phyloP scores from a whole-genome alignment of 2,888 invertebrate genomes.

The Microctonus brassicae region DNA sequence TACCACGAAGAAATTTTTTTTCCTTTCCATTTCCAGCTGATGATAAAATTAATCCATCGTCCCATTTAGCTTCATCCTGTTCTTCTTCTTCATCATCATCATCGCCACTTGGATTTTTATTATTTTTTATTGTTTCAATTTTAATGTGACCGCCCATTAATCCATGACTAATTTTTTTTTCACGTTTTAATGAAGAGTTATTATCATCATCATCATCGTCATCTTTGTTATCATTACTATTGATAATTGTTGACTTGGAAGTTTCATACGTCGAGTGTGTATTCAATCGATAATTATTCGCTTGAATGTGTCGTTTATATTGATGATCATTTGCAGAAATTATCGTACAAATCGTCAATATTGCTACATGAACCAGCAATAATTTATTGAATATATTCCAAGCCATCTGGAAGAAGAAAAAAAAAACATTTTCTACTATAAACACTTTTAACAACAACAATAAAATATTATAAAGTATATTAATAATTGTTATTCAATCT shows the following conservation, averaged over 20 bases:
- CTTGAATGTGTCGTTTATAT: neutral
- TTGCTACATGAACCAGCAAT: slow-evolving; percentile 42
- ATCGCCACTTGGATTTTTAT: slow-evolving; percentile 18
- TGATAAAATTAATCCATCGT: slow-evolving; percentile 77
- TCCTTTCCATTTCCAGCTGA: slow-evolving; percentile 80
- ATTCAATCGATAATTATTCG: neutral
- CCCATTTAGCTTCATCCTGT: slow-evolving; percentile 54
- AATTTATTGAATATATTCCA: slow-evolving; percentile 40
- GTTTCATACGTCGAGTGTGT: slow-evolving; percentile 7
- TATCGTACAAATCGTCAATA: slow-evolving; percentile 45
- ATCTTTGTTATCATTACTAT: slow-evolving; percentile 32
- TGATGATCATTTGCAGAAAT: slow-evolving; percentile 38
- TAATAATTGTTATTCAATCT: too few relatives aligned
- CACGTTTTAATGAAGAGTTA: slow-evolving; percentile 25
- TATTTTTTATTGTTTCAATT: slow-evolving; percentile 34
- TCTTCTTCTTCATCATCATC: slow-evolving; percentile 47
- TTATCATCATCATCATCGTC: neutral
- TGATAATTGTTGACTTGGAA: slow-evolving; percentile 44
- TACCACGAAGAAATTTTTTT: slow-evolving; percentile 64
- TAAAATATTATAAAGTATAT: too few relatives aligned
- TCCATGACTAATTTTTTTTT: slow-evolving; percentile 61
- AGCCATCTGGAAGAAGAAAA: slow-evolving; percentile 55
- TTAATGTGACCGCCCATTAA: slow-evolving; percentile 80
- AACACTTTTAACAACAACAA: neutral
- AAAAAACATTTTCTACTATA: neutral